Evolutionary conservation across 2,797 vertebrate species (phyloP).

Genomic region (Pangasius djambal): DNA sequence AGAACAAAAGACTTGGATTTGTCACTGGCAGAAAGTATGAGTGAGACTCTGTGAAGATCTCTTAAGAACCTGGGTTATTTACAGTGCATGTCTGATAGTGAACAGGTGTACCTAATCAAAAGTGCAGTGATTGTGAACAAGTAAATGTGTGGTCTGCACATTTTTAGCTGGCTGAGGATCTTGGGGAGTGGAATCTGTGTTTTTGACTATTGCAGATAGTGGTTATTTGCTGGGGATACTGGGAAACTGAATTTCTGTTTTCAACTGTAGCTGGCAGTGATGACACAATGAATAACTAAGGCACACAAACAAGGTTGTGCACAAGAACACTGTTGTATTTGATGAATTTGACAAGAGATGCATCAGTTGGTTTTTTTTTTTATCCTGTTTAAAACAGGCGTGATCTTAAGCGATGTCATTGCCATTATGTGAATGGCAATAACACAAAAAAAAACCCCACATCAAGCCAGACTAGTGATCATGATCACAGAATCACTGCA

Average conservation of each 20-base stretch:
- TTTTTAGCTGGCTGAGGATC: not conserved
- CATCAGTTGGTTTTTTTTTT: not conserved
- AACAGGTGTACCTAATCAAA: not conserved
- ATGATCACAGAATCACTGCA: not conserved
- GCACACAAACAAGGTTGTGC: not conserved
- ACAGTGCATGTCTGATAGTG: not conserved
- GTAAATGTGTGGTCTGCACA: not conserved
- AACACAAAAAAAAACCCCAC: not conserved
- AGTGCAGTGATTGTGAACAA: not conserved
- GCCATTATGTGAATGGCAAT: not conserved
- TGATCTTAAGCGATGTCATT: not conserved
- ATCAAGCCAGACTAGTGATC: not conserved
- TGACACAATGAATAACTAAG: not conserved
- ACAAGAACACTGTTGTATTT: not conserved
- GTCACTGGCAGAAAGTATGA: not conserved
- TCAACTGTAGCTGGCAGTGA: not conserved
- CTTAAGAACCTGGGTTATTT: not conserved
- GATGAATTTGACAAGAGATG: not conserved
- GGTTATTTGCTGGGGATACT: not conserved
- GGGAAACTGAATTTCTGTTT: not conserved
- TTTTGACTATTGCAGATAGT: not conserved
- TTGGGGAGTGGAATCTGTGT: not conserved
- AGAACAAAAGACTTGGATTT: not conserved
- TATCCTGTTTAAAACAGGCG: not conserved
- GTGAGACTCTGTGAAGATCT: not conserved